Conservation (phyloP, 2,888 invertebrate genomes). For the Aleiodes alternator region DNA sequence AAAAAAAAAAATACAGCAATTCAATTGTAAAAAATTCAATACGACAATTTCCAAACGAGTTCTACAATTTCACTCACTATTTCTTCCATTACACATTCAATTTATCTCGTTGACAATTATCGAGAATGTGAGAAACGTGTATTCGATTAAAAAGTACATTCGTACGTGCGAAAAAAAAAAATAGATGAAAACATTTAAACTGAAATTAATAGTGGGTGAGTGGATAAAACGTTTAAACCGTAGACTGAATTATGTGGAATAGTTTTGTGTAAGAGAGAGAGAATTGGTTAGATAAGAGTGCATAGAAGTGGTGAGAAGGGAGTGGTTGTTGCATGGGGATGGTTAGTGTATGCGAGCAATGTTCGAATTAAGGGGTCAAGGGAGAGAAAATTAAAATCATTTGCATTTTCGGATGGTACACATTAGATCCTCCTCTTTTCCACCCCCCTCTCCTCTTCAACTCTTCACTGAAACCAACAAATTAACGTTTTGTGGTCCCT, state of each 20-base stretch:
- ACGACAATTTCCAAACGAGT: too few relatives aligned
- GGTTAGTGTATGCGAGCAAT: constrained; percentile 1
- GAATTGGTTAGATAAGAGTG: too few relatives aligned
- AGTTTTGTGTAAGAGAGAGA: too few relatives aligned
- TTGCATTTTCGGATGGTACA: constrained; percentile 52
- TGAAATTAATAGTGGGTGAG: background rate
- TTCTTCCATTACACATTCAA: too few relatives aligned
- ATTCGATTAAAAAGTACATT: constrained; percentile 21
- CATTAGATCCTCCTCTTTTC: constrained; percentile 37
- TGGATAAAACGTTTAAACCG: constrained; percentile 1
- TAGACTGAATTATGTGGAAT: too few relatives aligned
- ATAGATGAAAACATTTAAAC: background rate
- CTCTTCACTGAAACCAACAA: constrained; percentile 21
- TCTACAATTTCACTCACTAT: too few relatives aligned
- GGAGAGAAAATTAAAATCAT: constrained; percentile 51
- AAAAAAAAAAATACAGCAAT: too few relatives aligned
- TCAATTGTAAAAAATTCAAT: too few relatives aligned
- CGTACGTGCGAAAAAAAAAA: constrained; percentile 8
- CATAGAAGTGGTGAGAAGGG: background rate
- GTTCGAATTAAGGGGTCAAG: constrained; percentile 11
- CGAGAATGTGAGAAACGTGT: constrained; percentile 4
- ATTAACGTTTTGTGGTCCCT: constrained; percentile 45
- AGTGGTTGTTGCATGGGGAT: background rate
- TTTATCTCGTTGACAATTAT: constrained; percentile 6
- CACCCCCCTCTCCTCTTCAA: too few relatives aligned